Percentiles rank a stretch among this genome's conserved stretches.
phyloP scores from a whole-genome alignment of 2,797 vertebrate genomes.

The Meriones psammophilus region DNA sequence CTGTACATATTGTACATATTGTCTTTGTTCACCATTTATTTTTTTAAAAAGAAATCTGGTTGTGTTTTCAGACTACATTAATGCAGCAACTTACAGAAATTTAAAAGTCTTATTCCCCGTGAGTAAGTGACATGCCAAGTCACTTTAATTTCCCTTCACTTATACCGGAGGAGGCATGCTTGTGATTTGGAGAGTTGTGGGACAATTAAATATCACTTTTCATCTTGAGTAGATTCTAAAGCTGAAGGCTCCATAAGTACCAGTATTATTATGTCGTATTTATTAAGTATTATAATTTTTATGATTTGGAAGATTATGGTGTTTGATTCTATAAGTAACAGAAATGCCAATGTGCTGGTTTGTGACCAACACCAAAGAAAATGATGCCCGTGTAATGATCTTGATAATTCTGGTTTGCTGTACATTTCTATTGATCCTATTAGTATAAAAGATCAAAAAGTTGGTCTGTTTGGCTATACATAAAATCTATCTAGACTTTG shows the following conservation, averaged over 20 bases:
- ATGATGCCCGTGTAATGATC: slow-evolving; percentile 14
- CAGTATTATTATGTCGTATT: slow-evolving; percentile 15
- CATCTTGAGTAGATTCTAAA: background rate
- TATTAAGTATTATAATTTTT: background rate
- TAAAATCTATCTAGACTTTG: background rate
- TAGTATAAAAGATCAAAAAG: slow-evolving; percentile 52
- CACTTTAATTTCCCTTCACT: background rate
- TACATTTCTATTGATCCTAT: background rate
- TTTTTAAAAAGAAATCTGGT: slow-evolving; percentile 21
- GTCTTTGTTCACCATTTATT: background rate
- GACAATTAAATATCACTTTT: background rate
- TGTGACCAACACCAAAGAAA: slow-evolving; percentile 25
- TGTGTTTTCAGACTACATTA: background rate
- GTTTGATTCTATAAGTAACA: background rate
- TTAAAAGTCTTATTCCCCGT: background rate
- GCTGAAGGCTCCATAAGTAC: background rate
- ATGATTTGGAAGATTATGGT: background rate
- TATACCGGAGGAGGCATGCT: background rate
- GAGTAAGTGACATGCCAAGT: background rate
- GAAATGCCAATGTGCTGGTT: background rate
- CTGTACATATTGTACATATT: slow-evolving; percentile 29
- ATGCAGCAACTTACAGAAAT: background rate
- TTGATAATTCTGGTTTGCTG: slow-evolving; percentile 18
- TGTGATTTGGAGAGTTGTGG: background rate
- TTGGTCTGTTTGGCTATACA: background rate